Conservation (phyloP, 2,888 invertebrate genomes). For the Tenthredo scrophulariae region DNA sequence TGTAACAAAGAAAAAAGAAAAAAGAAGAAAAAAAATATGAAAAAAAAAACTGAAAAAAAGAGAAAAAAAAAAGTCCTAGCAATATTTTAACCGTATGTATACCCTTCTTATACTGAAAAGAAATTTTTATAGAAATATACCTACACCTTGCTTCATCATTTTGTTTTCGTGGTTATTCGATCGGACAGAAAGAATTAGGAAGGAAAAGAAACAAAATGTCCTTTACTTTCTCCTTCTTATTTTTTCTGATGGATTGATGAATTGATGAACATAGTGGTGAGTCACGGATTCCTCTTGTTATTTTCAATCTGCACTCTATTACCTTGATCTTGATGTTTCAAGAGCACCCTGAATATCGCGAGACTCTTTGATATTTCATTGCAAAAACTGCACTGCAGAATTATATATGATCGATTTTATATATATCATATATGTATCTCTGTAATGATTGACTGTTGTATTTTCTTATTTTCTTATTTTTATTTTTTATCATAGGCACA, state of each 20-base stretch:
- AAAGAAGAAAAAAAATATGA: not conserved
- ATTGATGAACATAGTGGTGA: not conserved
- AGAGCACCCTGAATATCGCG: constrained; percentile 45
- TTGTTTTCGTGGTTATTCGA: not conserved
- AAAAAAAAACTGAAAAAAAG: not conserved
- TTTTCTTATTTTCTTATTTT: not conserved
- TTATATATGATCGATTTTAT: not conserved
- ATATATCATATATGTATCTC: not conserved
- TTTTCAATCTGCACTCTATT: constrained; percentile 47
- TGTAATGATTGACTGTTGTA: not conserved
- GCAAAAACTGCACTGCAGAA: not conserved
- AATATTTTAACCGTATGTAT: constrained; percentile 35
- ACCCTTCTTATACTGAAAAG: constrained; percentile 22
- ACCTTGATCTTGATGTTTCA: constrained; percentile 47
- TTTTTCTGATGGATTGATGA: not conserved
- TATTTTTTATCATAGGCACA: not conserved
- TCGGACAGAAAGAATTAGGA: not conserved
- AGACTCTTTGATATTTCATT: constrained; percentile 50
- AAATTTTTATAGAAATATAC: constrained; percentile 26
- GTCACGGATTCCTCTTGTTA: constrained; percentile 23
- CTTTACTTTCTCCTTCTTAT: not conserved
- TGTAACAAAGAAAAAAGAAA: constrained; percentile 63
- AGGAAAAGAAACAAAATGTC: no score
- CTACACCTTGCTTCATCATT: not conserved
- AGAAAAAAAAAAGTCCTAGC: not conserved